Base-by-base conservation (phyloP, 1,140 invertebrate species). In the Aphaenogaster ashmeadi region DNA sequence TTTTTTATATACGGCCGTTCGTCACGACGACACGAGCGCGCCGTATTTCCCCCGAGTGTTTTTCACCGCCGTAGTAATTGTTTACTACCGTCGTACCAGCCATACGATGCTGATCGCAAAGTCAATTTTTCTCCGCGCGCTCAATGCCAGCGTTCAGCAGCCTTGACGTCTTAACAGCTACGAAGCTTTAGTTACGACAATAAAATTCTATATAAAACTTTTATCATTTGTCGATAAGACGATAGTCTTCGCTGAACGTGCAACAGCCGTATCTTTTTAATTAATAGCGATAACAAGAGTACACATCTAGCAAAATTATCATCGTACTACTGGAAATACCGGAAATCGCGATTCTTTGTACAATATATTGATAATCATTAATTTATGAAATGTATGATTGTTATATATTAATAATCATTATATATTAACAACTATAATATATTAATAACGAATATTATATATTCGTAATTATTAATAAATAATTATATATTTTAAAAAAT, bases 21-120 rank as follows among this genome's bases (percentile, higher is more conserved):
- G 80, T 87, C 86, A 86, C 56, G 64, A 78, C 66, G 54, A 88
- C 74, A 88, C 87, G 75, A 60, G 83, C 85, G 75, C 64, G 47
- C 67, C 56, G 66, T 80, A 88, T 88, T 88, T 88, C 87, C 86
- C 87, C 18, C 38, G 87, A 88, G 87, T 88, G 87, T 88, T 88
- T 88, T 88, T 88, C 66, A 67, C 62, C 87, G 86, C 58, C 56
- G 47, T 72, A 87, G 64, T 88, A 84, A 84, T 84, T 84, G 80
- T 84, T 84, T 84, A 84, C 80, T 84, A 60, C 80, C 69, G 41
- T 75, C 69, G 27, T 15, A 66, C 66, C 38, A 11, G 44, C 60
- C 36, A 64, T 75, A 84, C 69, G 41, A 83, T 83, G 69, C 54
- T 83, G 80, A 84, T 84, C 69, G 80, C 69, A 58, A 75, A 84